phyloP scores from a whole-genome alignment of 2,888 invertebrate genomes.

The Ochropleura leucogaster region DNA sequence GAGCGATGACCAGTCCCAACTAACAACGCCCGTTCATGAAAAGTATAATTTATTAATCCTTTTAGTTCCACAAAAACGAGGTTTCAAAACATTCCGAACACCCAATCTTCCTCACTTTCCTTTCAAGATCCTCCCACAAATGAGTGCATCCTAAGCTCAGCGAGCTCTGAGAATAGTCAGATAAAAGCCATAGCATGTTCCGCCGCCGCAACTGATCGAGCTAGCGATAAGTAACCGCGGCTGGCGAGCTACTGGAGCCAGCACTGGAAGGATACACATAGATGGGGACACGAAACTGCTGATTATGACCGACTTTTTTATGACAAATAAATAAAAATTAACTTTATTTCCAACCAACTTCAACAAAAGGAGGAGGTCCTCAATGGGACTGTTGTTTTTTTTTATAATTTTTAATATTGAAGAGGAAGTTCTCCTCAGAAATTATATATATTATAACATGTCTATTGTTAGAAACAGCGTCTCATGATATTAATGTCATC shows the following conservation, averaged over 20 bases:
- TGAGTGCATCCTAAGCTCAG: slow-evolving; percentile 23
- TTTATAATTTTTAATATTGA: no score
- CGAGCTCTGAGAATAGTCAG: slow-evolving; percentile 23
- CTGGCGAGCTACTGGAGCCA: slow-evolving; percentile 35
- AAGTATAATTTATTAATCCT: background rate
- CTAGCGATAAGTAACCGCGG: slow-evolving; percentile 35
- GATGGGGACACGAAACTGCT: background rate
- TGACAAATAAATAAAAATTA: background rate
- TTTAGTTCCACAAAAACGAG: no score
- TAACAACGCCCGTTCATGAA: no score
- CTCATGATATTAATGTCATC: slow-evolving; percentile 6
- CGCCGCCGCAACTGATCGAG: slow-evolving; percentile 35
- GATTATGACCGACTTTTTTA: background rate
- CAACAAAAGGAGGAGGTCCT: no score
- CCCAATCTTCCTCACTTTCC: slow-evolving; percentile 2
- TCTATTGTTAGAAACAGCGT: background rate
- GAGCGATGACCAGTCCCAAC: no score
- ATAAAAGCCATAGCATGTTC: slow-evolving; percentile 56
- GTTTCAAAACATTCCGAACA: background rate
- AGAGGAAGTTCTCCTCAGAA: no score
- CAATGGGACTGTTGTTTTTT: no score
- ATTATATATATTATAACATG: background rate
- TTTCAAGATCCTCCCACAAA: slow-evolving; percentile 32
- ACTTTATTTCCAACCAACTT: background rate
- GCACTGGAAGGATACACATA: background rate